Evolutionary conservation across 2,113 vertebrate species (phyloP), one percentile per base, ranked within the genome.

Genomic region (Callaeas wilsoni): DNA sequence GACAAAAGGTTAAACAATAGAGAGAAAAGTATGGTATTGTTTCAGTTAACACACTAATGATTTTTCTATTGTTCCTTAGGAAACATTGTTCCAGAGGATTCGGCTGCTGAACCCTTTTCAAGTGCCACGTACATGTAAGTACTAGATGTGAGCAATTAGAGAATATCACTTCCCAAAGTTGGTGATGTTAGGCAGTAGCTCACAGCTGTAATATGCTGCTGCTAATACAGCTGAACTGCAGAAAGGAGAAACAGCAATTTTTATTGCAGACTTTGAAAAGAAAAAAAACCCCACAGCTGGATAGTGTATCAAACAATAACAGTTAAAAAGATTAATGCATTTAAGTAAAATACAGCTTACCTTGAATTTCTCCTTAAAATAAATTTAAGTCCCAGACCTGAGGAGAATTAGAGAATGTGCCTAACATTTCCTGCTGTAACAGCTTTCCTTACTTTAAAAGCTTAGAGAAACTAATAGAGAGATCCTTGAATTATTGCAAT

Each of bases 1-100:
- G 97, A 97, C 82, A 91, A 98, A 98, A 98, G 98, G 98, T 99
- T 98, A 98, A 99, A 98, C 98, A 98, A 98, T 97, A 97, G 98
- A 96, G 97, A 97, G 88, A 95, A 97, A 97, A 97, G 95, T 86
- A 60, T 79, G 90, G 97, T 94, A 98, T 98, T 98, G 98, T 98
- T 98, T 98, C 98, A 98, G 98, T 98, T 98, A 98, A 91, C 97
- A 98, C 97, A 94, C 65, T 96, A 96, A 97, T 94, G 97, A 93
- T 98, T 98, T 97, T 89, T 93, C 95, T 97, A 97, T 98, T 98
- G 98, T 99, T 99, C 98, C 98, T 98, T 98, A 96, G 97, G 98
- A 98, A 98, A 97, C 90, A 71, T 91, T 96, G 89, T 92, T 98
- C 75, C 70, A 73, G 96, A 29, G 65, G 83, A 59, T 92, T 81